Conservation (phyloP, 1,140 invertebrate species). For the Drosophila pseudoananassae region DNA sequence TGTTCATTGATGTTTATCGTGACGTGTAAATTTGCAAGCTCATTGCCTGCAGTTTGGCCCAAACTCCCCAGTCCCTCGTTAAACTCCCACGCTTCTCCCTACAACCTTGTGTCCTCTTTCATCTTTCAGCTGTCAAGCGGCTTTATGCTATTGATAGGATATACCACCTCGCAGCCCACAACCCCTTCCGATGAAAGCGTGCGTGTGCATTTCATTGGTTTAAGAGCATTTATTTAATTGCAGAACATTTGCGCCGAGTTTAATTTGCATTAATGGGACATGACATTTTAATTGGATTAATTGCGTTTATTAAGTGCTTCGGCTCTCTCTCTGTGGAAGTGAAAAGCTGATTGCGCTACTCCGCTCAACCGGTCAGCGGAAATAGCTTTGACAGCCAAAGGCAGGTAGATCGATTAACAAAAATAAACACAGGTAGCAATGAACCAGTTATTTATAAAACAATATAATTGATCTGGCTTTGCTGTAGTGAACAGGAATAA, state of each 20-base stretch:
- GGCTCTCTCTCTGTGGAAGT: slow-evolving; percentile 32
- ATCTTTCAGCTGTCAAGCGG: slow-evolving; percentile 35
- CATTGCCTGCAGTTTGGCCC: slow-evolving; percentile 15
- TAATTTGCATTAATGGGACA: slow-evolving; percentile 79
- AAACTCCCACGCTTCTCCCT: background rate
- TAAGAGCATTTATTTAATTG: slow-evolving; percentile 81
- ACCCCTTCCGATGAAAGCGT: background rate
- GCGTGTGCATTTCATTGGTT: slow-evolving; percentile 58
- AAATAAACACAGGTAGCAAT: background rate
- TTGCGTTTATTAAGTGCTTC: slow-evolving; percentile 75
- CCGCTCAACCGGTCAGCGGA: slow-evolving; percentile 12
- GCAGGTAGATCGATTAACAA: background rate
- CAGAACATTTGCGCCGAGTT: slow-evolving; percentile 64
- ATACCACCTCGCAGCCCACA: background rate
- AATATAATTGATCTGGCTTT: background rate
- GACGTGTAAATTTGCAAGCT: slow-evolving; percentile 63
- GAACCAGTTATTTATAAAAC: background rate
- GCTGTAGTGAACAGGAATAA: background rate
- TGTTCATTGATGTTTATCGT: slow-evolving; percentile 71
- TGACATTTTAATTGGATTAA: slow-evolving; percentile 82
- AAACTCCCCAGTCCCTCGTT: background rate
- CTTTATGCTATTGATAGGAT: slow-evolving; percentile 30
- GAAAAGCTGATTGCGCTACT: slow-evolving; percentile 40
- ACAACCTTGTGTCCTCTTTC: slow-evolving; percentile 10
- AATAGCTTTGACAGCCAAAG: slow-evolving; percentile 6